Evolutionary conservation across 1,140 invertebrate species (phyloP), one percentile per base, ranked within the genome.

Genomic region (Brachionus manjavacas): DNA sequence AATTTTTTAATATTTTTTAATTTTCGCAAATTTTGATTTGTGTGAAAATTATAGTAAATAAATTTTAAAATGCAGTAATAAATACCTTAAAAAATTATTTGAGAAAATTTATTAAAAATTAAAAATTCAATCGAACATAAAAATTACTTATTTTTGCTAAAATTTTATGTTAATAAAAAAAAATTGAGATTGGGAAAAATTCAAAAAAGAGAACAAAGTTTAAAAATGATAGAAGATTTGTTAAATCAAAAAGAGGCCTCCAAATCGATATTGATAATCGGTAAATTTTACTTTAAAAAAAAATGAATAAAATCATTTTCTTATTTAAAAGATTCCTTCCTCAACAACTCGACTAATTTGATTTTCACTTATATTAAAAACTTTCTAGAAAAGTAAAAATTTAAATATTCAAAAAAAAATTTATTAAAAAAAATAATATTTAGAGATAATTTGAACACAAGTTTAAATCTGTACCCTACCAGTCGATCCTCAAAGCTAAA

Each of bases 151-250:
- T 31, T 68, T 68, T 68, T 68, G 66, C 66, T 31, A 4, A 31
- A 35, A 68, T 35, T 68, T 68, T 31, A 31, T 31, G 25, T 28
- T 31, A 39, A 68, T 31, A 68, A 68, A 39, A 60, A 68, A 68
- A 39, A 60, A 20, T 60, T 20, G 20, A 39, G 43, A 72, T 39
- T 39, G 68, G 20, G 31, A 41, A 72, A 72, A 72, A 64, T 64
- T 64, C 4, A 64, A 64, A 64, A n/a, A 20, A 28, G 9, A 20
- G 16, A 72, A 39, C 14, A 7, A 16, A 7, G 39, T 16, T 31
- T 39, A 39, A 80, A 31, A 80, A 80, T 80, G 76, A 80, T 80
- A 23, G 76, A 80, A 64, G 49, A 80, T 7, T 49, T 80, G 11
- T 31, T 80, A 52, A 80, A 31, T 11, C 49, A 64, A 55, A 64